A percentile compares a stretch with the other conserved stretches of the same genome.
phyloP scores from a whole-genome alignment of 2,888 invertebrate genomes.

The Cryptus viduatorius region DNA sequence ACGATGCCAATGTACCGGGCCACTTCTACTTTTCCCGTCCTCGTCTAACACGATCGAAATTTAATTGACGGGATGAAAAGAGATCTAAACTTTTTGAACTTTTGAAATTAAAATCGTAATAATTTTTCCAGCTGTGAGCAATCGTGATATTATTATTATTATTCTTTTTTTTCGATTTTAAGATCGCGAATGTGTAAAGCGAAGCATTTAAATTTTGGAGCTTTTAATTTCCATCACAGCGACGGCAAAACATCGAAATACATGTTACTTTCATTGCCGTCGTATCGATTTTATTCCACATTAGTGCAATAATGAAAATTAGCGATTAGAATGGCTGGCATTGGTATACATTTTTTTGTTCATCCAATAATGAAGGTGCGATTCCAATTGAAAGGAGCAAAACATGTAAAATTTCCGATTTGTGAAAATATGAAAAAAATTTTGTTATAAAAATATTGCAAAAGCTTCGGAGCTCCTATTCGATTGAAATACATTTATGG shows the following conservation, averaged over 20 bases:
- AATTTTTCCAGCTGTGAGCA: background rate
- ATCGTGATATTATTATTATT: too few species aligned
- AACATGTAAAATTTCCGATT: background rate
- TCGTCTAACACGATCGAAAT: background rate
- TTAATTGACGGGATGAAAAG: background rate
- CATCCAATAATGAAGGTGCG: background rate
- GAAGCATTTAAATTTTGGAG: too few species aligned
- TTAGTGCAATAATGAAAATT: too few species aligned
- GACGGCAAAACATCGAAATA: too few species aligned
- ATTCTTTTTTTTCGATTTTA: too few species aligned
- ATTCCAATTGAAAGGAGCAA: background rate
- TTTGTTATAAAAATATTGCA: background rate
- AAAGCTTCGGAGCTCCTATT: too few species aligned
- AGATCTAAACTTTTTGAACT: background rate
- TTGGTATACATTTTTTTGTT: background rate
- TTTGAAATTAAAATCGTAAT: background rate
- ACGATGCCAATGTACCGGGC: slow-evolving; percentile 31
- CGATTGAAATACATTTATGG: too few species aligned
- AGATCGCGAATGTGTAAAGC: too few species aligned
- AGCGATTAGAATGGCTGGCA: too few species aligned
- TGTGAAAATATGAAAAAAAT: background rate
- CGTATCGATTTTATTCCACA: too few species aligned
- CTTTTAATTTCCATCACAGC: too few species aligned
- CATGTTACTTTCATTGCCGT: too few species aligned
- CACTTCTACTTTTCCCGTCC: slow-evolving; percentile 28